Evolutionary conservation across 2,888 invertebrate species (phyloP), one percentile per base, ranked within the genome.

Genomic region (Heliconius cydno): DNA sequence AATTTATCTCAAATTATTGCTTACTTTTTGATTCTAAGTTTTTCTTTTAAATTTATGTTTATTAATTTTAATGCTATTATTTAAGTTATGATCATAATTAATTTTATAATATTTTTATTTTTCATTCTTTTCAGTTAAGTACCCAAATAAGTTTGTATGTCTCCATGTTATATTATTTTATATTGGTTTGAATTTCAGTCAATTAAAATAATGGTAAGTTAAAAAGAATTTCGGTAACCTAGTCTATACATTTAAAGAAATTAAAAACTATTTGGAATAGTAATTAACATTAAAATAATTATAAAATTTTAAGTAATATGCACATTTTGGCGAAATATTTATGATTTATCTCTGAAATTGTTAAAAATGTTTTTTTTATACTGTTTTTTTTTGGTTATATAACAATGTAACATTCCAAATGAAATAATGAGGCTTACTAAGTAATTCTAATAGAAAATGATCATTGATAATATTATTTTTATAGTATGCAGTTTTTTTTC

Each of bases 101-200:
- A 41, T 46, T 41, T 41, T 19, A 28, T 46, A 46, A 46, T 70
- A 25, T n/a, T 46, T 70, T 70, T 60, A 57, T 30, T 57, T 72
- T 57, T 72, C 22, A 70, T 72, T 72, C 28, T 72, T 72, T 73
- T 60, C 34, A 73, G 73, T 73, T 73, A 73, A 73, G 13, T 60
- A 73, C n/a, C 73, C 13, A 57, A 73, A n/a, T 38, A 60, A 60
- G 73, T 57, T 72, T 38, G 73, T 60, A 46, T 19, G 70, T 19
- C 70, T 70, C 46, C 70, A 70, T 70, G 70, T 70, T n/a, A 41
- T 67, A 22, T n/a, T 41, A 13, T 38, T 46, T 70, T 46, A 25
- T 70, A 46, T 46, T 25, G 38, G 41, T 41, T 70, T 70, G 41
- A 70, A 4, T 46, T 70, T 46, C 25, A 4, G 25, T 70, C 70